Evolutionary conservation across 1,140 invertebrate species (phyloP).

Genomic region (Bombus balteatus): DNA sequence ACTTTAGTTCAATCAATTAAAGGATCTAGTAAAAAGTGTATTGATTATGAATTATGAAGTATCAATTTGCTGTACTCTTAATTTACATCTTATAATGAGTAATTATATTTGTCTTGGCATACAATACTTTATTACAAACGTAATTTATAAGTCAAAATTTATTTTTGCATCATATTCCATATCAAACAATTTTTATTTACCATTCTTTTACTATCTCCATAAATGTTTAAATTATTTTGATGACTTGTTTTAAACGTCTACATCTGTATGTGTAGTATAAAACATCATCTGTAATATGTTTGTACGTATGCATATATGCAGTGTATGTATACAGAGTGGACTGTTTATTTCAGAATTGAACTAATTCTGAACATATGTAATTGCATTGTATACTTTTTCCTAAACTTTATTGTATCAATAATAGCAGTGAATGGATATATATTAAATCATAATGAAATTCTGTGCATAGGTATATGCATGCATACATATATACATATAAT

Average conservation of each 20-base stretch:
- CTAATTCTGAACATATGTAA: too few relatives aligned
- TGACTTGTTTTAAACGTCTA: constrained; percentile 19
- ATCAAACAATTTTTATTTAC: not conserved
- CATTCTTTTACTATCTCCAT: not conserved
- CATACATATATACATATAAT: constrained; percentile 30
- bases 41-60: not conserved
- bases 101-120: not conserved
- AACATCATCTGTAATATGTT: constrained; percentile 24
- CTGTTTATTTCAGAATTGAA: constrained; percentile 1
- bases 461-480: constrained; percentile 34
- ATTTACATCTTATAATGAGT: not conserved
- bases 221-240: not conserved
- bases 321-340: constrained; percentile 29
- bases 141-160: not conserved
- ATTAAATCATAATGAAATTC: constrained; percentile 13
- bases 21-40: not conserved
- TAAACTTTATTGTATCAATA: not conserved
- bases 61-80: not conserved
- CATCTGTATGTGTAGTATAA: constrained; percentile 3
- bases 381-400: not conserved
- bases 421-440: not conserved
- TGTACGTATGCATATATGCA: constrained; percentile 30
- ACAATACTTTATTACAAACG: not conserved
- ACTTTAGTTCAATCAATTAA: not conserved
- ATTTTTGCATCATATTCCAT: not conserved